Evolutionary conservation across 2,888 invertebrate species (phyloP).

Genomic region (Furcula furcula): DNA sequence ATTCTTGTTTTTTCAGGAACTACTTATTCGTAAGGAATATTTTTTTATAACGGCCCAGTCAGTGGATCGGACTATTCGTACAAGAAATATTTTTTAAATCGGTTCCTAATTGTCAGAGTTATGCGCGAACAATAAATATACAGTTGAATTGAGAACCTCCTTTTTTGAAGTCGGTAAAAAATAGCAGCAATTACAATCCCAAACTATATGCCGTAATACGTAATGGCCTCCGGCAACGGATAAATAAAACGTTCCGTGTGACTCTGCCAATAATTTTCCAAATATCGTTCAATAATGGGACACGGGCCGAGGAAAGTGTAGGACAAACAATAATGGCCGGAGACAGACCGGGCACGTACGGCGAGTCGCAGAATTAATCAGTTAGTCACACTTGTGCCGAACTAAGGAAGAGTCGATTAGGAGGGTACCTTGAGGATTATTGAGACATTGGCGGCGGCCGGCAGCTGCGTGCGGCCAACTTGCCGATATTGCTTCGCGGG

Average conservation of each 20-base stretch:
- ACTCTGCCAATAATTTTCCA: slow-evolving; percentile 63
- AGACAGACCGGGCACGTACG: slow-evolving; percentile 66
- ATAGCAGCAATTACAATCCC: slow-evolving; percentile 72
- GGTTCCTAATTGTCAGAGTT: too few species aligned
- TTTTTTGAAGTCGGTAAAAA: too few species aligned
- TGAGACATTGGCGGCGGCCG: slow-evolving; percentile 68
- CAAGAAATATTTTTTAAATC: too few species aligned
- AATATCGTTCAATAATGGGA: slow-evolving; percentile 74
- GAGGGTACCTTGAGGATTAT: slow-evolving; percentile 78
- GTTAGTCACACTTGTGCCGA: slow-evolving; percentile 79
- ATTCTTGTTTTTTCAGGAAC: too few species aligned
- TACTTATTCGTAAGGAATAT: too few species aligned
- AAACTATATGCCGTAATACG: slow-evolving; percentile 58
- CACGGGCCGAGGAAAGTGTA: slow-evolving; percentile 58
- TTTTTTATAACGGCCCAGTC: too few species aligned
- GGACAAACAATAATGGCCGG: slow-evolving; percentile 68
- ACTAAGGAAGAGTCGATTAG: slow-evolving; percentile 79
- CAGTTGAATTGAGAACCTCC: too few species aligned
- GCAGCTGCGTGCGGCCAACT: slow-evolving; percentile 72
- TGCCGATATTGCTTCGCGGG: slow-evolving; percentile 70
- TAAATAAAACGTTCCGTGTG: slow-evolving; percentile 58
- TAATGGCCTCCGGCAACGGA: slow-evolving; percentile 64
- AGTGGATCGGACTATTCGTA: too few species aligned
- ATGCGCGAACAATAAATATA: too few species aligned
- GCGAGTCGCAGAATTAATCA: slow-evolving; percentile 74